Evolutionary conservation across 2,797 vertebrate genomes (phyloP).

Genomic region (Botia kubotai): DNA sequence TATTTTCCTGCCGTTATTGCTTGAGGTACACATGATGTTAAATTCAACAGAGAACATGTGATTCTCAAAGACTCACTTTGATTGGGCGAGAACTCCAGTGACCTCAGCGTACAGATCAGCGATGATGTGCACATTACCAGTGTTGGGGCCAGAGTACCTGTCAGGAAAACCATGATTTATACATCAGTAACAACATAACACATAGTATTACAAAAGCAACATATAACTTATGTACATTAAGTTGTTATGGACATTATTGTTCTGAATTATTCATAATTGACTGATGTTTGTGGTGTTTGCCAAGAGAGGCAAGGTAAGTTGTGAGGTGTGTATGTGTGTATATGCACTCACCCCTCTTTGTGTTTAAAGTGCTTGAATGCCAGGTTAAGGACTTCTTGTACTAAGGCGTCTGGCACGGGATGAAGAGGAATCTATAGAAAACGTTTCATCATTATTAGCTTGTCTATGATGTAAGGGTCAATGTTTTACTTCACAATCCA

Average conservation of each 20-base stretch:
- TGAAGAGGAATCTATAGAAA: constrained; percentile 97
- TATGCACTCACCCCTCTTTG: constrained; percentile 94
- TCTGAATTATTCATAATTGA: neutral
- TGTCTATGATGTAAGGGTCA: constrained; percentile 48
- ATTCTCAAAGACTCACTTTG: no score
- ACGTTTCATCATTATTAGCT: constrained; percentile 62
- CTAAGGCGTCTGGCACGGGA: constrained; percentile 98
- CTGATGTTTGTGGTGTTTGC: neutral
- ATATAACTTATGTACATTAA: no score
- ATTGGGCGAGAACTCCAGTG: constrained; percentile 96
- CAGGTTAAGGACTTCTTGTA: constrained; percentile 99
- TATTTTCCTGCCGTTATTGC: no score
- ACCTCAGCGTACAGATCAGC: constrained; percentile 98
- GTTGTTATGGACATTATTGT: no score
- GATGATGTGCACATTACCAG: constrained; percentile 98
- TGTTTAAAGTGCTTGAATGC: constrained; percentile 99
- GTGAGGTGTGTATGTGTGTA: constrained; percentile 14
- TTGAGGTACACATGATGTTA: no score
- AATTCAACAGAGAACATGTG: no score
- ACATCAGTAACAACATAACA: neutral
- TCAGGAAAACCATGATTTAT: constrained; percentile 42
- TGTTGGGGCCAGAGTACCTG: constrained; percentile 99
- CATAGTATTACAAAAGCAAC: neutral
- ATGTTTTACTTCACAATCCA: neutral
- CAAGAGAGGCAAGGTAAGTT: no score